A percentile compares a stretch with the other conserved stretches of the same genome.
phyloP scores from a whole-genome alignment of 2,113 vertebrate genomes.

The Alosa alosa region DNA sequence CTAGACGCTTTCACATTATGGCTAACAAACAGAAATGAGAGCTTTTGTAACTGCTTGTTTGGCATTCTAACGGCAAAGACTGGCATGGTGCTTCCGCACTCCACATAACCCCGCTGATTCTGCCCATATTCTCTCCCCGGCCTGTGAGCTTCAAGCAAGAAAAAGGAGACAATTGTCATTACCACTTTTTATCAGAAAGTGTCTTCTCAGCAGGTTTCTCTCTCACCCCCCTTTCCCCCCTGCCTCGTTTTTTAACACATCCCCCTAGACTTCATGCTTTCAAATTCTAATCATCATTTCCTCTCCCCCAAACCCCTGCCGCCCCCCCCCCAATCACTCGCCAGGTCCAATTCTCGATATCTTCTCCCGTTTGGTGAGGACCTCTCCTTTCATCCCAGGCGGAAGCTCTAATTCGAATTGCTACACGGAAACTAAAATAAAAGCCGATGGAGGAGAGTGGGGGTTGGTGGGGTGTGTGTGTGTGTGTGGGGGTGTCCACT shows the following conservation, averaged over 20 bases:
- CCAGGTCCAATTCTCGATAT: constrained; percentile 42
- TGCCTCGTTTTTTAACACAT: not conserved
- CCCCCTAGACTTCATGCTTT: not conserved
- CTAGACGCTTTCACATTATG: constrained; percentile 9
- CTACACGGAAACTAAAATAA: constrained; percentile 66
- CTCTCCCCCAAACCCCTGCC: not conserved
- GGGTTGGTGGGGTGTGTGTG: constrained; percentile 14
- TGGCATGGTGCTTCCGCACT: not conserved
- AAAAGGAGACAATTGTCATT: constrained; percentile 31
- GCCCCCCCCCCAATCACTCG: not conserved
- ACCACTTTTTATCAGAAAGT: constrained; percentile 31
- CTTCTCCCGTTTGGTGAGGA: constrained; percentile 56
- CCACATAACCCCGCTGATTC: not conserved
- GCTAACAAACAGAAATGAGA: not conserved
- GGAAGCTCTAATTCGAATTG: constrained; percentile 72
- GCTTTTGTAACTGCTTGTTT: not conserved
- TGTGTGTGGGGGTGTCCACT: constrained; percentile 24
- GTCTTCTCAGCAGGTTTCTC: constrained; percentile 1
- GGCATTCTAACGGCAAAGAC: not conserved
- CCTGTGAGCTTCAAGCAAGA: not conserved
- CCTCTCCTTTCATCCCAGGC: constrained; percentile 67
- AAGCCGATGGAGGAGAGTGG: not conserved
- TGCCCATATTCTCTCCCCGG: not conserved
- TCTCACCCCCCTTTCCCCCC: not conserved
- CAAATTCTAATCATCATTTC: constrained; percentile 26